These are phyloP conservation scores for Philotrypesis tridentata DNA, from an alignment of 1,140 invertebrate genomes.

Conservation along the genomic window DNA sequence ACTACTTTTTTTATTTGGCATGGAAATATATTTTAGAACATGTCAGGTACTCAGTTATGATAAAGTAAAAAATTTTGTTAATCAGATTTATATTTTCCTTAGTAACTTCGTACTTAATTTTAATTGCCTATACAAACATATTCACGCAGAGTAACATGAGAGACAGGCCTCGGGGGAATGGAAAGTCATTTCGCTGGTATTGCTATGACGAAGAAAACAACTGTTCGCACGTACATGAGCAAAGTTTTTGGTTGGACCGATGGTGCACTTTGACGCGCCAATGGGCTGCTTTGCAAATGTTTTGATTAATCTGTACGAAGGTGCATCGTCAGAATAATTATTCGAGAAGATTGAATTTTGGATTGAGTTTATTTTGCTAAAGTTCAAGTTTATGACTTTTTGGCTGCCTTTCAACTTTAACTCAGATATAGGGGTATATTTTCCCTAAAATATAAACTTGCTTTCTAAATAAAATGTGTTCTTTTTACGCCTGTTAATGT, in stretches of 20 bases:
- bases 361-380: neutral
- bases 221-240: neutral
- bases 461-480: no score
- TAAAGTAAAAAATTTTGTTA: no score
- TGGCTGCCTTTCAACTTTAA: neutral
- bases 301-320: neutral
- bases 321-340: neutral
- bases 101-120: slow-evolving; percentile 20
- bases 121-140: slow-evolving; percentile 26
- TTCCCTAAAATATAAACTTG: no score
- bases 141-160: neutral
- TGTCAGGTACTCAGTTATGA: no score
- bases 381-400: neutral
- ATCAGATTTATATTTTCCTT: neutral
- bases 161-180: neutral
- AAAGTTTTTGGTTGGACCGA: neutral
- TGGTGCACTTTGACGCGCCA: neutral
- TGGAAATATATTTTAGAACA: no score
- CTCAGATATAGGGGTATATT: no score
- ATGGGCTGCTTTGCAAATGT: neutral
- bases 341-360: neutral
- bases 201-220: neutral
- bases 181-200: slow-evolving; percentile 21
- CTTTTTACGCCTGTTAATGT: no score
- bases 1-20: no score